Evolutionary conservation across 2,113 vertebrate genomes (phyloP), one percentile per base, ranked within the genome.

Genomic region (Baryphthengus martii): DNA sequence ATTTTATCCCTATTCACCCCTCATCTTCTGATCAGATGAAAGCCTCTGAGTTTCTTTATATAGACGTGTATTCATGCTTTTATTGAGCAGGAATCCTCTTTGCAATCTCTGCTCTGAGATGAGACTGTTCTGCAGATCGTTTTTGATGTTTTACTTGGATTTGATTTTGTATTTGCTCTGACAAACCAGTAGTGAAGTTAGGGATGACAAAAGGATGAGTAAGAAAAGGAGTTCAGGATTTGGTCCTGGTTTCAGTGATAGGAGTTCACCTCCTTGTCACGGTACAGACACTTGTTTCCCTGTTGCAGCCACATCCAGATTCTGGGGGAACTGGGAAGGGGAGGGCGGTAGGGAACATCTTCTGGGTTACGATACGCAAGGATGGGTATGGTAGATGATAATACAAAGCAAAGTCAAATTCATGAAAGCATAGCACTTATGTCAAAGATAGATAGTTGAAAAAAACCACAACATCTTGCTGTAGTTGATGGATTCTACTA

Each of bases 1-100:
- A 91, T 92, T 94, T 93, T 88, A 75, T 95, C 78, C 70, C n/a
- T 89, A 33, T 77, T 94, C 90, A 71, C 74, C 66, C 74, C 89
- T 89, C 85, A 31, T 90, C 85, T 88, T 77, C 83, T 55, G 39
- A 29, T 20, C 65, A 90, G 91, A 96, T 47, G 92, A 94, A 96
- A 87, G 47, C 52, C 31, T 65, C 67, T 20, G 25, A 40, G 53
- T 85, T 87, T 33, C 47, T 86, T 80, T 96, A 63, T 56, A 19
- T 20, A n/a, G 29, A 21, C 0, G 2, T 62, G 71, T 44, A 83
- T 86, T 88, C 52, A 26, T 47, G 66, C 17, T 92, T 94, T 92
- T 81, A 84, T 68, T 74, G 83, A 94, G 72, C 52, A 71, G 72
- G 26, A 96, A 90, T 88, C 25, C 81, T 79, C 81, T 89, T 72